Evolutionary conservation across 2,888 invertebrate genomes (phyloP).

Genomic region (Pollenia labialis): DNA sequence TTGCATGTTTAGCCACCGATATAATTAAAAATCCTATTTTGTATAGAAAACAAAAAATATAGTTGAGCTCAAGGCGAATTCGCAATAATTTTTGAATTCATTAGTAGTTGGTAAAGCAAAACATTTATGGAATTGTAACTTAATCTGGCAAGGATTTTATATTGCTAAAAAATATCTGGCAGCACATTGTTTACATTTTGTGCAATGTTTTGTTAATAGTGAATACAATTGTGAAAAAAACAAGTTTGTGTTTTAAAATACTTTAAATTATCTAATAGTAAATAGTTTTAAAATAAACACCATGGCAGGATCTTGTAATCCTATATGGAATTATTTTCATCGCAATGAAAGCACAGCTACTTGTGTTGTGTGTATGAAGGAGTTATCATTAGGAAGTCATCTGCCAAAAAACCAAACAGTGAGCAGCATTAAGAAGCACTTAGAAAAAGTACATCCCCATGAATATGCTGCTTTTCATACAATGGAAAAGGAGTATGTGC

Average conservation of each 20-base stretch:
- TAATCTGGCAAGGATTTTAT: no score
- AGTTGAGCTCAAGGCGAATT: no score
- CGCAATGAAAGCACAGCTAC: constrained; percentile 69
- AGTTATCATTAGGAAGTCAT: constrained; percentile 60
- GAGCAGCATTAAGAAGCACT: constrained; percentile 68
- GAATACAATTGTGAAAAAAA: not conserved
- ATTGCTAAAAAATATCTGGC: not conserved
- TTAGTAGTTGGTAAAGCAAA: not conserved
- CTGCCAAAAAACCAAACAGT: constrained; percentile 66
- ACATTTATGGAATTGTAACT: no score
- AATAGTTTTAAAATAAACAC: not conserved
- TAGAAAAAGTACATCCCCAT: constrained; percentile 64
- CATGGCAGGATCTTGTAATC: constrained; percentile 61
- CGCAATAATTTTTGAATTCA: not conserved
- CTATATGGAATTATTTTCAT: constrained; percentile 69
- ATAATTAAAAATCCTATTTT: no score
- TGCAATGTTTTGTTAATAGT: not conserved
- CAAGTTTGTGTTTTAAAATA: not conserved
- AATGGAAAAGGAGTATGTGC: constrained; percentile 61
- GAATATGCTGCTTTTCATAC: constrained; percentile 56
- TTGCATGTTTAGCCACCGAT: no score
- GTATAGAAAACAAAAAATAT: no score
- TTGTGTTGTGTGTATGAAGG: constrained; percentile 66
- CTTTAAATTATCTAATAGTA: not conserved
- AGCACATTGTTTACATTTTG: constrained; percentile 49